Evolutionary conservation across 2,113 vertebrate genomes (phyloP), one percentile per base, ranked within the genome.

Genomic region (Melanocharis versteri): DNA sequence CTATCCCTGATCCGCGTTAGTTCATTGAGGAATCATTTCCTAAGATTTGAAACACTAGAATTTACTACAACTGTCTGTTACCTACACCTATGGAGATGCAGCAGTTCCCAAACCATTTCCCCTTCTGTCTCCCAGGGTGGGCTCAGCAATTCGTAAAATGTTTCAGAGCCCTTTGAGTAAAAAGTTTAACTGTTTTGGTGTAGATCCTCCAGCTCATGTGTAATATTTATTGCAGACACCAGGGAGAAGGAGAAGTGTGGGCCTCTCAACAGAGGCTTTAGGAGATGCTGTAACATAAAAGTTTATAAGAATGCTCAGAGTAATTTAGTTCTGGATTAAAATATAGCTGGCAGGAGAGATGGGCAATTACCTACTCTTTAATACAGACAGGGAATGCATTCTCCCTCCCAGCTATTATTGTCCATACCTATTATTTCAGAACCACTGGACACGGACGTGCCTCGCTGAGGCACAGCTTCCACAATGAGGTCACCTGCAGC

Each of bases 401-500:
- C 89, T 61, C 62, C 83, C 85, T 84, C 60, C 88, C 88, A 75
- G 93, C 80, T 92, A 16, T 58, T 68, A 71, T 79, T 96, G 96
- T 79, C 92, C 57, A 27, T 33, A 56, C 83, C 69, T 40, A 68
- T 94, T 95, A 94, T 95, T 94, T 81, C 90, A 89, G 92, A 93
- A 51, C 75, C 64, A 37, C 83, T 94, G 93, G 92, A 66, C 93
- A 37, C 2, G 88, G 11, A 51, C 56, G 2, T 68, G 93, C 90
- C 93, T 87, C 19, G 0, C 83, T 58, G 80, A 45, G 90, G 76
- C 26, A 1, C 81, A 81, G 91, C 89, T 94, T 69, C 87, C 91
- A 93, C 93, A 93, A 68, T 85, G 87, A 87, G 89, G 81, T 95
- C 91, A 93, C 91, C 90, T 95, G 90, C 95, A 94, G 94, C 90